Evolutionary conservation across 1,140 invertebrate species (phyloP), one percentile per base, ranked within the genome.

Genomic region (Anoplolepis gracilipes): DNA sequence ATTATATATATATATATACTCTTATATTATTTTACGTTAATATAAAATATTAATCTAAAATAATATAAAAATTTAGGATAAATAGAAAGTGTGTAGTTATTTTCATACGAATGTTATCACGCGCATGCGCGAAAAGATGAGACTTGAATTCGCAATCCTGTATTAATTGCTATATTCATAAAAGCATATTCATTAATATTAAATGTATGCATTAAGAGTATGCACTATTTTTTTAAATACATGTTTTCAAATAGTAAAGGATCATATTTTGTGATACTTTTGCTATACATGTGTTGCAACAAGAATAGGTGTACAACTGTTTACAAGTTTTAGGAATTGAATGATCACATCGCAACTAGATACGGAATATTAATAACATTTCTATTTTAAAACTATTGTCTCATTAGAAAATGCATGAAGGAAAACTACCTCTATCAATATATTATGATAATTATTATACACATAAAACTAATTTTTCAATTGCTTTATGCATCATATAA

Each of bases 251-350:
- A 81, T 70, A 57, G 53, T 61, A 59, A 25, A 70, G 46, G 33
- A 73, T 61, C 25, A 30, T 7, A 82, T 73, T 72, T 53, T 82
- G 78, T 82, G 78, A 82, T 82, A 82, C 78, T 82, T 72, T 61
- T 82, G 78, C 67, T 72, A 82, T 8, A 82, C 19, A 22, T 72
- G 3, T 57, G 53, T 28, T 78, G 28, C 16, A 49, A 49, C 46
- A 49, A 49, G 46, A 49, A 49, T 49, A 49, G 13, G 1, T 49
- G n/a, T 62, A 42, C 59, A 46, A 64, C 19, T 61, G 57, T 42
- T 79, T 53, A 49, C 49, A 55, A 28, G 10, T 30, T 81, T 57
- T 36, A 70, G 25, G 53, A 69, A 79, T 69, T 70, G 25, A 55
- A 69, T 64, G 39, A 64, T 25, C 16, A 62, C 19, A 62, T 62